Evolutionary conservation across 2,888 invertebrate genomes (phyloP).

Genomic region (Lepidochitona cinerea): DNA sequence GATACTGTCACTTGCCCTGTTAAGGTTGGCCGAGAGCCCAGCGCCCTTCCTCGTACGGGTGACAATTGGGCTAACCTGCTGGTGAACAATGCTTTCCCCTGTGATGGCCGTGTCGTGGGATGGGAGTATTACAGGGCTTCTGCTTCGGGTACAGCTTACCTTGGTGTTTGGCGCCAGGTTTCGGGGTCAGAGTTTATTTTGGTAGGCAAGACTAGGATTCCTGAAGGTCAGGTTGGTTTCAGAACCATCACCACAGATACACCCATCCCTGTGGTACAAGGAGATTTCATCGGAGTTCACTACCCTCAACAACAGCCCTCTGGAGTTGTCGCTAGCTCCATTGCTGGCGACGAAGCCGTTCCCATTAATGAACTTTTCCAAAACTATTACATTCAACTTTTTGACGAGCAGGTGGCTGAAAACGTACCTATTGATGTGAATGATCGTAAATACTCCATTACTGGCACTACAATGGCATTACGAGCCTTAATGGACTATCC

Average conservation of each 20-base stretch:
- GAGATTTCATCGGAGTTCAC: slow-evolving; percentile 67
- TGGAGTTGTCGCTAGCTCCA: slow-evolving; percentile 58
- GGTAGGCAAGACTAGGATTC: slow-evolving; percentile 48
- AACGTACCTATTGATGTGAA: slow-evolving; percentile 46
- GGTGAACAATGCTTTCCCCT: slow-evolving; percentile 64
- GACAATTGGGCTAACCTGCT: slow-evolving; percentile 61
- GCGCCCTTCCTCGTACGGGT: slow-evolving; percentile 45
- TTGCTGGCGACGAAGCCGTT: slow-evolving; percentile 35
- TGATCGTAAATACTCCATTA: slow-evolving; percentile 31
- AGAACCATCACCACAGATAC: slow-evolving; percentile 33
- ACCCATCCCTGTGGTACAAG: slow-evolving; percentile 51
- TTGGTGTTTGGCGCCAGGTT: slow-evolving; percentile 60
- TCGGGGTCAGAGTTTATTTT: slow-evolving; percentile 50
- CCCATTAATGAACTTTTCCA: slow-evolving; percentile 50
- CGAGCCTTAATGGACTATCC: slow-evolving; percentile 9
- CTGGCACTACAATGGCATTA: slow-evolving; percentile 50
- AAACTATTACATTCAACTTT: slow-evolving; percentile 53
- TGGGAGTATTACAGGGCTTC: slow-evolving; percentile 60
- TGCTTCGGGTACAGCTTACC: slow-evolving; percentile 48
- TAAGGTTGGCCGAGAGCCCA: slow-evolving; percentile 54
- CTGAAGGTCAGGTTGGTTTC: slow-evolving; percentile 44
- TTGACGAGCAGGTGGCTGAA: slow-evolving; percentile 46
- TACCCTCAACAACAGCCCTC: slow-evolving; percentile 42
- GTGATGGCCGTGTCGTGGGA: slow-evolving; percentile 54
- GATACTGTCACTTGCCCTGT: slow-evolving; percentile 45